phyloP scores from a whole-genome alignment of 2,113 vertebrate species.

The Lucifuga dentata region DNA sequence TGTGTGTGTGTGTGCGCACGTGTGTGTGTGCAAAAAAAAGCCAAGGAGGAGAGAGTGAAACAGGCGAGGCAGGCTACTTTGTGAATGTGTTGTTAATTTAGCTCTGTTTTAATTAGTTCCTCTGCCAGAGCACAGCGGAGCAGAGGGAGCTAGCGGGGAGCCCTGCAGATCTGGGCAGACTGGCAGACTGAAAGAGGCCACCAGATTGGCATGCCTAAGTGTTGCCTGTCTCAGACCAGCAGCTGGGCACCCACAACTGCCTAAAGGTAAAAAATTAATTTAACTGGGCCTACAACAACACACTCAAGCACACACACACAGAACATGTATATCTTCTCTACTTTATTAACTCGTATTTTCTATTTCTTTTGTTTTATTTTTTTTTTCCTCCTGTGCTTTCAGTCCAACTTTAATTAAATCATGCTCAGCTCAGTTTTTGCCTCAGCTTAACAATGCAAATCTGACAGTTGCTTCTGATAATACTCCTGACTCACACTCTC shows the following conservation, averaged over 20 bases:
- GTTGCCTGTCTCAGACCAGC: slow-evolving; percentile 55
- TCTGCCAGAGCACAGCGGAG: slow-evolving; percentile 54
- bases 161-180: slow-evolving; percentile 64
- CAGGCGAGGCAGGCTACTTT: slow-evolving; percentile 53
- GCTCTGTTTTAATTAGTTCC: slow-evolving; percentile 78
- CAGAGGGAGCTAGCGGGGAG: slow-evolving; percentile 53
- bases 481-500: slow-evolving; percentile 58
- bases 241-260: slow-evolving; percentile 57
- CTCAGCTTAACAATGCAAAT: slow-evolving; percentile 67
- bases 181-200: slow-evolving; percentile 65
- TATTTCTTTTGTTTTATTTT: background rate
- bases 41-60: slow-evolving; percentile 44
- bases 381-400: slow-evolving; percentile 47
- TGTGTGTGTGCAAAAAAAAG: slow-evolving; percentile 18
- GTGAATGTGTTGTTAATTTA: slow-evolving; percentile 75
- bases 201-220: slow-evolving; percentile 71
- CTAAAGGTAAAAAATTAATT: slow-evolving; percentile 61
- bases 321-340: slow-evolving; percentile 23
- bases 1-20: slow-evolving; percentile 12
- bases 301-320: slow-evolving; percentile 13
- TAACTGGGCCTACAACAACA: slow-evolving; percentile 33
- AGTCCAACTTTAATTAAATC: slow-evolving; percentile 70
- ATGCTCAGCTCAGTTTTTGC: slow-evolving; percentile 18
- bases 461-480: slow-evolving; percentile 74
- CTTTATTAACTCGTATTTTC: slow-evolving; percentile 42